A percentile compares a stretch with the other conserved stretches of the same genome.
Conservation (phyloP, 2,888 invertebrate species). For the Cephus rjabovi region DNA sequence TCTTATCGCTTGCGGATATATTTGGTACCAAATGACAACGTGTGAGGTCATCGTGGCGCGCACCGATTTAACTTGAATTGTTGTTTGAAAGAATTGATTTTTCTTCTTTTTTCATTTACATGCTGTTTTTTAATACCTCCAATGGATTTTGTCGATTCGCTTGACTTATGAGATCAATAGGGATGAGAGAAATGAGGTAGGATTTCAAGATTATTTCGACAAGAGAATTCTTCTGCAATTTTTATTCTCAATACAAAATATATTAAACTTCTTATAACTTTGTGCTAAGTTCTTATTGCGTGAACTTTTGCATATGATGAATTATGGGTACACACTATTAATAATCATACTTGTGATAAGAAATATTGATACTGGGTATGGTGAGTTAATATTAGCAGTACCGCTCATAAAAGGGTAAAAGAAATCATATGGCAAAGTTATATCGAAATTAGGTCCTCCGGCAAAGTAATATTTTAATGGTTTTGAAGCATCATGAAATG, state of each 20-base stretch:
- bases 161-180: background rate
- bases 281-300: background rate
- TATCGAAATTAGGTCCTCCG: slow-evolving; percentile 74
- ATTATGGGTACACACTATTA: background rate
- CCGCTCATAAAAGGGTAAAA: slow-evolving; percentile 75
- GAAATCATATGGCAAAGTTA: slow-evolving; percentile 78
- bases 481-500: slow-evolving; percentile 67
- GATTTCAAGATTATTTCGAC: background rate
- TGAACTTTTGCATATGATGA: background rate
- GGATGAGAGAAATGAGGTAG: background rate
- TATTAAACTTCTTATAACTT: background rate
- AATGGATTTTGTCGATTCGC: background rate
- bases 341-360: background rate
- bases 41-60: background rate
- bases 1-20: background rate
- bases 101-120: background rate
- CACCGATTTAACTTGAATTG: background rate
- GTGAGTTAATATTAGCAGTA: background rate
- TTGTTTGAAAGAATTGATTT: background rate
- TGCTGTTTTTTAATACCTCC: background rate
- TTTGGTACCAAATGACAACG: background rate
- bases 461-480: slow-evolving; percentile 69
- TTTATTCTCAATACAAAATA: background rate
- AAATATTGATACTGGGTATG: background rate
- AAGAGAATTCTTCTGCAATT: background rate